phyloP scores from a whole-genome alignment of 92 coral and sea anemone species.

The Metridium senile region DNA sequence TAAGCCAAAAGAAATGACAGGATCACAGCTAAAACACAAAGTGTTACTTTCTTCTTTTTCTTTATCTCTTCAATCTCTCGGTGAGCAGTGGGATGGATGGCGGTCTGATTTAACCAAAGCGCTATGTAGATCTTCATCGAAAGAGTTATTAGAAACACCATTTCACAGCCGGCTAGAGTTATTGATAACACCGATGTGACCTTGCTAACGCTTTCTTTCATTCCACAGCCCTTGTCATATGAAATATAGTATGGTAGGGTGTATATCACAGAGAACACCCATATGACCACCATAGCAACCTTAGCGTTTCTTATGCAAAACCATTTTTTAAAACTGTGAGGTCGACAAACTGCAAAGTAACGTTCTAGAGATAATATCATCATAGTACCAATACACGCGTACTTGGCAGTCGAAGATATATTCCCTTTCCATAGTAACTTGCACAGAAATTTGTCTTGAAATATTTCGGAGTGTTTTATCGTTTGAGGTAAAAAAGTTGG shows the following conservation, averaged over 20 bases:
- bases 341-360: constrained; percentile 20
- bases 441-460: not conserved
- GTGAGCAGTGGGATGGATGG: constrained; percentile 2
- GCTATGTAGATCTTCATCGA: constrained; percentile 10
- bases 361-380: constrained; percentile 1
- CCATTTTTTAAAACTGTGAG: constrained; percentile 15
- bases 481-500: not conserved
- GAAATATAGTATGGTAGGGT: not conserved
- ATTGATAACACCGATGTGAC: not conserved
- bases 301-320: constrained; percentile 11
- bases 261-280: constrained; percentile 21
- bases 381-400: not conserved
- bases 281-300: constrained; percentile 13
- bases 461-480: not conserved
- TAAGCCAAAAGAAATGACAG: not conserved
- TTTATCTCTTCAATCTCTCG: constrained; percentile 24
- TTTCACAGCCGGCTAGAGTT: not conserved
- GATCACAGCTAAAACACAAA: constrained; percentile 21
- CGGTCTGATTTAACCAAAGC: constrained; percentile 20
- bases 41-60: constrained; percentile 28
- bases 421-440: not conserved
- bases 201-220: not conserved
- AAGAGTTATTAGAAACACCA: not conserved
- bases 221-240: too few relatives aligned
- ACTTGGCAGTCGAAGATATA: not conserved